Conservation (phyloP, 2,888 invertebrate genomes). For the Rhodophaea formosa region DNA sequence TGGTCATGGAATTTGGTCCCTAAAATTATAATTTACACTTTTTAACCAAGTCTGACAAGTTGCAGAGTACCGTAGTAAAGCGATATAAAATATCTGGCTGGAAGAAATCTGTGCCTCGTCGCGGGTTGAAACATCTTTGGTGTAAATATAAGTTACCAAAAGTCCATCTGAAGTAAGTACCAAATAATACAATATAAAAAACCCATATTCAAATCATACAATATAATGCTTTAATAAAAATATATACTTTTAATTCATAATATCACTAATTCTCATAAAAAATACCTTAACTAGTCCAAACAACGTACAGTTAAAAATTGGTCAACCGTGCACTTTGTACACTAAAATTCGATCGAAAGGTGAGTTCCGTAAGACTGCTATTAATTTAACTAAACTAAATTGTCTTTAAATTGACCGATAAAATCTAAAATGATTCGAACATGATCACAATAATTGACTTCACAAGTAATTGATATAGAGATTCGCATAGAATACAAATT, state of each 20-base stretch:
- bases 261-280: conserved; percentile 60
- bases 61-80: conserved; percentile 15
- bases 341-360: conserved; percentile 26
- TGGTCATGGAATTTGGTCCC: conserved; percentile 54
- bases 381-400: conserved; percentile 15
- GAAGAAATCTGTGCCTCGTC: conserved; percentile 11
- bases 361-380: conserved; percentile 51
- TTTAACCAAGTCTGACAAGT: conserved; percentile 13
- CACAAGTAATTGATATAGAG: neutral
- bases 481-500: neutral
- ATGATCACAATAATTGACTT: conserved; percentile 6
- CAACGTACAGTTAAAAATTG: conserved; percentile 33
- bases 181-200: conserved; percentile 29
- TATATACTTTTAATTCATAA: conserved; percentile 59
- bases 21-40: conserved; percentile 34
- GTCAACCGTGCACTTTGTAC: conserved; percentile 38
- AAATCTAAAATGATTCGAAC: neutral
- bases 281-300: conserved; percentile 47
- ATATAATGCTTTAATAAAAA: conserved; percentile 38
- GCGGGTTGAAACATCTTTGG: conserved; percentile 15
- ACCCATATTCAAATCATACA: conserved; percentile 35
- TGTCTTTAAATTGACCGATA: conserved; percentile 15
- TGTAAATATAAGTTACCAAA: conserved; percentile 14
- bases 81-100: conserved; percentile 11
- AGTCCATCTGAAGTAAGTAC: conserved; percentile 21